Percentiles rank a stretch among this genome's conserved stretches.
Conservation (phyloP, 2,888 invertebrate genomes). For the Lomographa bimaculata region DNA sequence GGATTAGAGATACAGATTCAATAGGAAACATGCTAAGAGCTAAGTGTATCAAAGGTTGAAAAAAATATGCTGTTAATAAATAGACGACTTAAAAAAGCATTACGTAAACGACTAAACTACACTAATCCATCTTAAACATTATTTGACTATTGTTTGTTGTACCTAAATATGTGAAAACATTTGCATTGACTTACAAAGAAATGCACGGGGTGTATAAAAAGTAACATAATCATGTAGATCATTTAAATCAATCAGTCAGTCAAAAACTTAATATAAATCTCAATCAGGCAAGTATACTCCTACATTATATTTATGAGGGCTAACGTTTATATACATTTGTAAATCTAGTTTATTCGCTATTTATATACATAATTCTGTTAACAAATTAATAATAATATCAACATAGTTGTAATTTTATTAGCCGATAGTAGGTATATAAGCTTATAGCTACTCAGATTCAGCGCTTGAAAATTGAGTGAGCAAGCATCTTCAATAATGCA, state of each 20-base stretch:
- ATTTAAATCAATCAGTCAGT: slow-evolving; percentile 78
- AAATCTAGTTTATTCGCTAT: slow-evolving; percentile 37
- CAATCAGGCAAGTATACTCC: slow-evolving; percentile 73
- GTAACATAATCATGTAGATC: slow-evolving; percentile 57
- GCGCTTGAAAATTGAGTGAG: slow-evolving; percentile 30
- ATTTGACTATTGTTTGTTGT: slow-evolving; percentile 63
- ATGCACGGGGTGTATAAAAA: slow-evolving; percentile 63
- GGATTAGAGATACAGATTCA: slow-evolving; percentile 42
- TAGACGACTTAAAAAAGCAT: slow-evolving; percentile 41
- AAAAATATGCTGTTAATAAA: slow-evolving; percentile 47
- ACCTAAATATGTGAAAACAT: slow-evolving; percentile 50
- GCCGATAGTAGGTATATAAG: slow-evolving; percentile 32
- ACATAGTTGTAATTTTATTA: slow-evolving; percentile 48
- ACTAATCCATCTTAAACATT: slow-evolving; percentile 54
- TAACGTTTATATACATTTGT: slow-evolving; percentile 47
- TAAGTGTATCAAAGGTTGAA: slow-evolving; percentile 8
- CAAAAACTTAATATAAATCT: slow-evolving; percentile 66
- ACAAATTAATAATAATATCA: slow-evolving; percentile 66
- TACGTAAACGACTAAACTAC: slow-evolving; percentile 29
- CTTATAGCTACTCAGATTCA: slow-evolving; percentile 52
- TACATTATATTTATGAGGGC: slow-evolving; percentile 41
- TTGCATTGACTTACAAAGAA: slow-evolving; percentile 60
- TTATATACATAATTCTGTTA: slow-evolving; percentile 66
- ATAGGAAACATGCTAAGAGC: slow-evolving; percentile 20
- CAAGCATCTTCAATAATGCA: slow-evolving; percentile 14